Conservation (phyloP, 2,113 vertebrate species). For the Perca schrenkii region DNA sequence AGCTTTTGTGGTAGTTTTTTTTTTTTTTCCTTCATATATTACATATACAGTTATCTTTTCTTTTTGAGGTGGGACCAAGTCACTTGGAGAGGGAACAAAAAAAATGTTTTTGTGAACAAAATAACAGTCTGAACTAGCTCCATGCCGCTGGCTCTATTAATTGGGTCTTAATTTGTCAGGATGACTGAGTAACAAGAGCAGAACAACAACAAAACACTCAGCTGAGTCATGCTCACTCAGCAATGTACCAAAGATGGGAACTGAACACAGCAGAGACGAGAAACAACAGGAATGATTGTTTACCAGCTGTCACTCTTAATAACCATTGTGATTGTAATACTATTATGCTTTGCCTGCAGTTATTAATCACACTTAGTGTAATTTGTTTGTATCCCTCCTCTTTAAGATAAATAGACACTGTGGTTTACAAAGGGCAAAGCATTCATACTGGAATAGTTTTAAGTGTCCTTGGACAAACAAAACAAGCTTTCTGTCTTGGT, state of each 20-base stretch:
- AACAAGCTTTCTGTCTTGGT: conserved; percentile 23
- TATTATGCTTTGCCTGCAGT: conserved; percentile 46
- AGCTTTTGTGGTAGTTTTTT: not conserved
- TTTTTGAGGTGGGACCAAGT: conserved; percentile 18
- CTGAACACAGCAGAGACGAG: conserved; percentile 24
- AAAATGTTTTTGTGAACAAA: conserved; percentile 8
- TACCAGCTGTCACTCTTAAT: conserved; percentile 24
- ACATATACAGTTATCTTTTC: not conserved
- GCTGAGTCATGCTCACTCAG: conserved; percentile 17
- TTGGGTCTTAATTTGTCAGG: conserved; percentile 27
- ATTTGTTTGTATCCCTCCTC: conserved; percentile 32
- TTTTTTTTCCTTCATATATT: not conserved
- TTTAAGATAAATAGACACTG: conserved; percentile 12
- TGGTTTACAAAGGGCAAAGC: not conserved
- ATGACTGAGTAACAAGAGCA: conserved; percentile 15
- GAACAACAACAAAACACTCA: conserved; percentile 14
- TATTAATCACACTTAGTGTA: conserved; percentile 17
- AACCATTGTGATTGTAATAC: conserved; percentile 45
- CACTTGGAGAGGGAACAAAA: conserved; percentile 23
- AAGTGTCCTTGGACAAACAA: conserved; percentile 40
- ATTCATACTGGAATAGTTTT: conserved; percentile 58
- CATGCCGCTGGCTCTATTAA: conserved; percentile 9
- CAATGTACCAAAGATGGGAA: conserved; percentile 49
- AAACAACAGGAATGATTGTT: conserved; percentile 25
- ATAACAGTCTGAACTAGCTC: conserved; percentile 30